These are phyloP conservation scores for Sinelater perroti DNA, from an alignment of 2,888 invertebrate genomes.

Conservation along the genomic window DNA sequence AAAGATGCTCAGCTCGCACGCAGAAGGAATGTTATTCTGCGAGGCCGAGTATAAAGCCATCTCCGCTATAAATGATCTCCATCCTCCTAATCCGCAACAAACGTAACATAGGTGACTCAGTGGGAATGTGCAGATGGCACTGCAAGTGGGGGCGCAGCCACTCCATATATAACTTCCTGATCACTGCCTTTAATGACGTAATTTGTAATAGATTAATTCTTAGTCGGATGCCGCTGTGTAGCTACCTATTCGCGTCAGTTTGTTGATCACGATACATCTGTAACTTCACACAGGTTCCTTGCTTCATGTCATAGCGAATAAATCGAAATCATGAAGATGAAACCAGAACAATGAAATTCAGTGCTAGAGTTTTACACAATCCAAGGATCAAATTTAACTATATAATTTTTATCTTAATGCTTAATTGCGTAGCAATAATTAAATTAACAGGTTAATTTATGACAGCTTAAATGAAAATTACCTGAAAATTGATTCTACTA, in stretches of 20 bases:
- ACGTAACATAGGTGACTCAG: constrained; percentile 52
- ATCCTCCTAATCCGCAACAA: constrained; percentile 44
- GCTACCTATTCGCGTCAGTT: constrained; percentile 50
- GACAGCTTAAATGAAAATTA: too few relatives aligned
- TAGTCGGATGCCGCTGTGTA: constrained; percentile 47
- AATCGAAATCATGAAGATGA: too few relatives aligned
- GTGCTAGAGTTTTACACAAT: too few relatives aligned
- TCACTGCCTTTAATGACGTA: constrained; percentile 60
- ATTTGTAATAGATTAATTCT: constrained; percentile 60
- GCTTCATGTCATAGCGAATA: too few relatives aligned
- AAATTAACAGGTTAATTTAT: too few relatives aligned
- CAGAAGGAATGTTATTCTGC: constrained; percentile 8
- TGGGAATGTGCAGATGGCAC: constrained; percentile 50
- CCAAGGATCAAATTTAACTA: too few relatives aligned
- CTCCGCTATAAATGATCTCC: constrained; percentile 39
- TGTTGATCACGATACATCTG: constrained; percentile 52
- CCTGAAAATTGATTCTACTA: too few relatives aligned
- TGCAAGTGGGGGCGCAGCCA: constrained; percentile 36
- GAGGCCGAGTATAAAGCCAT: constrained; percentile 49
- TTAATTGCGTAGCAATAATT: too few relatives aligned
- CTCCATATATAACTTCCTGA: constrained; percentile 57
- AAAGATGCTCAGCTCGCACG: too few relatives aligned
- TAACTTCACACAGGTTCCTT: constrained; percentile 34
- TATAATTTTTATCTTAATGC: too few relatives aligned
- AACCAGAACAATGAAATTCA: too few relatives aligned